Conservation (phyloP, 2,888 invertebrate species). For the Chaetogeoica ovagalla region DNA sequence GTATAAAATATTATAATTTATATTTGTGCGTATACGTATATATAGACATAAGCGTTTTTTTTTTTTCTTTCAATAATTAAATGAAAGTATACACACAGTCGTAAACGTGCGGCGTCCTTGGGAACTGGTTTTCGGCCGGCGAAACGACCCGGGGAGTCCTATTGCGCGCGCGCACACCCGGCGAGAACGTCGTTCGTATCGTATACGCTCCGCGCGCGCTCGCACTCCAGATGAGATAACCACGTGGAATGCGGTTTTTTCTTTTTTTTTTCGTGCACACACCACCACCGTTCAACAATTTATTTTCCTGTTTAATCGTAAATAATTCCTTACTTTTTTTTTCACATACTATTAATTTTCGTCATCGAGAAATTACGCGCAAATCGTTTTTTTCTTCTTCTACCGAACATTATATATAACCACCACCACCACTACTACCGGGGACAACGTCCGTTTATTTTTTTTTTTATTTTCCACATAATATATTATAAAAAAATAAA, state of each 20-base stretch:
- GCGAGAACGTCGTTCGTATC: not conserved
- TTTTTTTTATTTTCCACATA: no score
- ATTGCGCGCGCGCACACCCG: not conserved
- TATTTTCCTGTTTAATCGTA: conserved; percentile 46
- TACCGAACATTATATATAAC: not conserved
- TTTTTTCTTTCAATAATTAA: conserved; percentile 37
- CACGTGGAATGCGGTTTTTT: conserved; percentile 44
- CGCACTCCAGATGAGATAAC: conserved; percentile 49
- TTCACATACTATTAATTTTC: not conserved
- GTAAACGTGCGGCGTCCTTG: conserved; percentile 50
- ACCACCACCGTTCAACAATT: not conserved
- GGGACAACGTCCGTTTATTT: no score
- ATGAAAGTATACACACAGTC: conserved; percentile 34
- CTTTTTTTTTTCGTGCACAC: conserved; percentile 31
- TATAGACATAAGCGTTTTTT: conserved; percentile 1
- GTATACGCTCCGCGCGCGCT: not conserved
- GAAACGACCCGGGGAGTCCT: conserved; percentile 40
- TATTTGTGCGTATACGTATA: not conserved
- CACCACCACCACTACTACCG: no score
- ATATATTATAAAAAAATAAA: no score
- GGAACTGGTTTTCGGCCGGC: conserved; percentile 38
- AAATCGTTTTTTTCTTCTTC: conserved; percentile 18
- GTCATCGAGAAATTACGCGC: conserved; percentile 4
- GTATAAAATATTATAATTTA: not conserved
- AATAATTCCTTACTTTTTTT: not conserved